A percentile compares a stretch with the other conserved stretches of the same genome.
Evolutionary conservation across 1,140 invertebrate species (phyloP).

Genomic region (Drosophila persimilis): DNA sequence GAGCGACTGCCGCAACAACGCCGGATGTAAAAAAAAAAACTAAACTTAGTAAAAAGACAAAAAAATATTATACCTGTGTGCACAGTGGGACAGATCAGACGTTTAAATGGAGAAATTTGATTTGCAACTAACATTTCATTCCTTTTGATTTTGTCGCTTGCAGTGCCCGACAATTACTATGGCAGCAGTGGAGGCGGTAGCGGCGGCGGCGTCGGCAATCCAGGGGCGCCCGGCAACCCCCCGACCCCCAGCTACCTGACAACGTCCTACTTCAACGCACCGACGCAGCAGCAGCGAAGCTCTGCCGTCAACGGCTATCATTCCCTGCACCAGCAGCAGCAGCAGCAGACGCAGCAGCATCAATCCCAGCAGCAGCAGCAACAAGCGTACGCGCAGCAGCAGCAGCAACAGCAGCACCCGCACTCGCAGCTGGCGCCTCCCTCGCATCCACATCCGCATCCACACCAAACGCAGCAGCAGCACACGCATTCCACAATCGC

Average conservation of each 20-base stretch:
- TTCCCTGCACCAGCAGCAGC: conserved; percentile 79
- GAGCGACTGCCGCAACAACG: conserved; percentile 44
- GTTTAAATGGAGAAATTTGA: not conserved
- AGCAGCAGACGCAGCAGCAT: conserved; percentile 77
- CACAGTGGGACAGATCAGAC: conserved; percentile 33
- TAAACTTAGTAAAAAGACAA: conserved; percentile 75
- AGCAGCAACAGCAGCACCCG: conserved; percentile 78
- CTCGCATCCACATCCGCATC: conserved; percentile 82
- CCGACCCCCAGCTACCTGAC: conserved; percentile 64
- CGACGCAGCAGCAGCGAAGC: conserved; percentile 70
- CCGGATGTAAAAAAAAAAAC: conserved; percentile 66
- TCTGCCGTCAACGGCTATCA: conserved; percentile 69
- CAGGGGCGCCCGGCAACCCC: conserved; percentile 41
- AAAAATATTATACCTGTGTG: conserved; percentile 65
- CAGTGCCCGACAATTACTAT: conserved; percentile 82
- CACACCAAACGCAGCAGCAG: conserved; percentile 51
- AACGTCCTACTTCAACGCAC: conserved; percentile 79
- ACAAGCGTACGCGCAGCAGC: conserved; percentile 40
- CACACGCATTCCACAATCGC: conserved; percentile 77
- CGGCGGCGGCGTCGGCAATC: conserved; percentile 48
- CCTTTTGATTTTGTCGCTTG: not conserved
- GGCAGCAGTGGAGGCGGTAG: conserved; percentile 51
- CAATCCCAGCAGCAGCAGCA: conserved; percentile 79
- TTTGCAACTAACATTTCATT: not conserved
- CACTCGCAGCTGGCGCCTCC: conserved; percentile 61